A percentile compares a stretch with the other conserved stretches of the same genome.
These are phyloP conservation scores for Drosophila pseudotakahashii DNA, from an alignment of 2,888 invertebrate species.

Conservation along the genomic window DNA sequence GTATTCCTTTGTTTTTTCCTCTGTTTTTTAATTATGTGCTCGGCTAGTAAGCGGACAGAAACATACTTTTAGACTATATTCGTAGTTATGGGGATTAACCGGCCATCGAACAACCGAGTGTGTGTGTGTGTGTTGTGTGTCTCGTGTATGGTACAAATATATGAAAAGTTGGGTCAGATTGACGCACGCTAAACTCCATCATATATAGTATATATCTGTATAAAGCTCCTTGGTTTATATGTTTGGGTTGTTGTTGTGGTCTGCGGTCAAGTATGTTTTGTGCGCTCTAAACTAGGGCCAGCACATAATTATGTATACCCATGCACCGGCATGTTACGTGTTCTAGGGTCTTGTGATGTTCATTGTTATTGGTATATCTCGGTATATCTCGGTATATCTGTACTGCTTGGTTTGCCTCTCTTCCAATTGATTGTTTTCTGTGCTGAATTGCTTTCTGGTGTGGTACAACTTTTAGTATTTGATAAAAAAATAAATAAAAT, in stretches of 20 bases:
- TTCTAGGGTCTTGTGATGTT: conserved; percentile 64
- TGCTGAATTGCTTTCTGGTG: conserved; percentile 62
- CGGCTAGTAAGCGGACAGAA: conserved; percentile 71
- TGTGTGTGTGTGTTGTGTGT: conserved; percentile 8
- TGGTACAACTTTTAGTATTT: conserved; percentile 57
- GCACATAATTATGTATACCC: conserved; percentile 69
- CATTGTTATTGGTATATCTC: conserved; percentile 66
- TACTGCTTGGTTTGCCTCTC: conserved; percentile 21
- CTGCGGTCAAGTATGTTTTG: conserved; percentile 41
- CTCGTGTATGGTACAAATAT: conserved; percentile 38
- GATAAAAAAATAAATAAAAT: conserved; percentile 9
- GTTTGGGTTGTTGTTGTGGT: conserved; percentile 38
- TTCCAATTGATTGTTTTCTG: conserved; percentile 42
- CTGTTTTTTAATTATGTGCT: conserved; percentile 75
- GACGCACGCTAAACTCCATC: conserved; percentile 19
- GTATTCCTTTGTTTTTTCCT: conserved; percentile 38
- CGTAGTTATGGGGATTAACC: conserved; percentile 12
- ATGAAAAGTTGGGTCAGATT: conserved; percentile 31
- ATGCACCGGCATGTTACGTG: conserved; percentile 73
- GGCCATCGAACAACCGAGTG: conserved; percentile 46
- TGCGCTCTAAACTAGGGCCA: conserved; percentile 64
- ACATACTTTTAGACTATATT: conserved; percentile 55
- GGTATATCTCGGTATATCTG: conserved; percentile 11
- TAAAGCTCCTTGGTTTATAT: conserved; percentile 72
- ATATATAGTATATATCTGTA: conserved; percentile 49